phyloP scores from a whole-genome alignment of 1,140 invertebrate species.

The Aphelinus certus region DNA sequence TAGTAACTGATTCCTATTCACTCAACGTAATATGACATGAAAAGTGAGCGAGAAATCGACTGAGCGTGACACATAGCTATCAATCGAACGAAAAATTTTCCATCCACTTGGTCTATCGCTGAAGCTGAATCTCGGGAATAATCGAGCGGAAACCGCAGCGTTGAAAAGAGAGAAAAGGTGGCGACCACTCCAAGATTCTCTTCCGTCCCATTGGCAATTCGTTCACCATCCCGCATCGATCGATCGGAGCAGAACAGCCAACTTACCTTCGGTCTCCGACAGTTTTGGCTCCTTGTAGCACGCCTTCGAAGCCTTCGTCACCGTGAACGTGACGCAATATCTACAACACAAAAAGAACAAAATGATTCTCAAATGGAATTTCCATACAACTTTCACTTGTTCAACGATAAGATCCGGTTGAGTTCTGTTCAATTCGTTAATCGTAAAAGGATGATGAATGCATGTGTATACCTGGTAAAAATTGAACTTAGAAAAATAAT shows the following conservation, averaged over 20 bases:
- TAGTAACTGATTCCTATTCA: no score
- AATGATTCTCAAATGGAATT: background rate
- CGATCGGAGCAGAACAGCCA: background rate
- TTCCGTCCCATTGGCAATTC: background rate
- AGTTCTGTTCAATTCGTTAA: no score
- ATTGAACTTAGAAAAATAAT: no score
- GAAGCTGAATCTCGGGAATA: slow-evolving; percentile 11
- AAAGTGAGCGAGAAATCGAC: background rate
- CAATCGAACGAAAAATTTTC: slow-evolving; percentile 7
- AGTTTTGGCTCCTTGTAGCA: slow-evolving; percentile 79
- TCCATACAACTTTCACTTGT: no score
- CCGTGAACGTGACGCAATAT: slow-evolving; percentile 84
- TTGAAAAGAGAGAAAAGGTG: slow-evolving; percentile 18
- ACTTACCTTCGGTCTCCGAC: slow-evolving; percentile 76
- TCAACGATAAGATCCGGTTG: no score
- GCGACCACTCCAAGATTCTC: slow-evolving; percentile 7
- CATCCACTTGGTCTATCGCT: slow-evolving; percentile 18
- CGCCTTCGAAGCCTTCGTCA: slow-evolving; percentile 81
- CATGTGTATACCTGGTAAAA: no score
- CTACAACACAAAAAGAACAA: slow-evolving; percentile 67
- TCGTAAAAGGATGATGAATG: no score
- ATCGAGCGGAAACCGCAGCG: slow-evolving; percentile 26
- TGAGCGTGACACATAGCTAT: background rate
- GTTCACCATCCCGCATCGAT: slow-evolving; percentile 1
- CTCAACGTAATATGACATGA: no score